Percentiles rank a stretch among this genome's conserved stretches.
These are phyloP conservation scores for Drosophila orosa DNA, from an alignment of 1,140 invertebrate genomes.

Conservation along the genomic window DNA sequence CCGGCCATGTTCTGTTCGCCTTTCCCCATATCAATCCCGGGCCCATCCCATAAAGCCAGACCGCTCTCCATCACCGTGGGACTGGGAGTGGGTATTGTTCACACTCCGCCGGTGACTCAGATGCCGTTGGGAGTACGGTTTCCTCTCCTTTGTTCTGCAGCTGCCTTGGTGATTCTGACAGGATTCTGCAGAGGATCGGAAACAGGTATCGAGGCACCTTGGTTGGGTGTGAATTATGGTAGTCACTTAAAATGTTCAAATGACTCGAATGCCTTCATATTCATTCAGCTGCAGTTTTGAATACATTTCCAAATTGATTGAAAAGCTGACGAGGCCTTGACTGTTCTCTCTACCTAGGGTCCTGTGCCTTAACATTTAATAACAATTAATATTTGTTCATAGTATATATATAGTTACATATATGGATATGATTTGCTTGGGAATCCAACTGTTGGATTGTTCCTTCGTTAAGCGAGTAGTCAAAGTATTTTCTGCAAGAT, in stretches of 20 bases:
- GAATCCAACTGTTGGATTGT: neutral
- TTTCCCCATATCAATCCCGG: conserved; percentile 14
- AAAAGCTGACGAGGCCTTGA: neutral
- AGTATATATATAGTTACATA: too few species aligned
- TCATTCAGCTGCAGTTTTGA: conserved; percentile 16
- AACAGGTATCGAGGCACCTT: conserved; percentile 16
- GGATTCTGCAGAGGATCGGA: conserved; percentile 18
- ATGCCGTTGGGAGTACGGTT: conserved; percentile 6
- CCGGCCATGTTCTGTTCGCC: conserved; percentile 3
- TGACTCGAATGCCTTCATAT: conserved; percentile 3
- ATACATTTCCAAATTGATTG: neutral
- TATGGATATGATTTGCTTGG: too few species aligned
- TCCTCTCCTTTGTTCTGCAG: conserved; percentile 27
- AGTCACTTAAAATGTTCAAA: too few species aligned
- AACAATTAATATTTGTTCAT: too few species aligned
- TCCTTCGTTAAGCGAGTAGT: neutral
- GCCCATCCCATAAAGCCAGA: conserved; percentile 33
- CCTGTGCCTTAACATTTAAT: too few species aligned
- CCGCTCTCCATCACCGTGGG: conserved; percentile 25
- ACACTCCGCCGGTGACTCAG: conserved; percentile 29
- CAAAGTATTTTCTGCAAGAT: conserved; percentile 1
- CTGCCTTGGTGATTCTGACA: neutral
- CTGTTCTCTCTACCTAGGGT: neutral
- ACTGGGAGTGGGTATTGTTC: conserved; percentile 10
- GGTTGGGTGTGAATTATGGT: conserved; percentile 18